Percentiles rank a stretch among this genome's conserved stretches.
Conservation (phyloP, 2,797 vertebrate species). For the Lateolabrax maculatus region DNA sequence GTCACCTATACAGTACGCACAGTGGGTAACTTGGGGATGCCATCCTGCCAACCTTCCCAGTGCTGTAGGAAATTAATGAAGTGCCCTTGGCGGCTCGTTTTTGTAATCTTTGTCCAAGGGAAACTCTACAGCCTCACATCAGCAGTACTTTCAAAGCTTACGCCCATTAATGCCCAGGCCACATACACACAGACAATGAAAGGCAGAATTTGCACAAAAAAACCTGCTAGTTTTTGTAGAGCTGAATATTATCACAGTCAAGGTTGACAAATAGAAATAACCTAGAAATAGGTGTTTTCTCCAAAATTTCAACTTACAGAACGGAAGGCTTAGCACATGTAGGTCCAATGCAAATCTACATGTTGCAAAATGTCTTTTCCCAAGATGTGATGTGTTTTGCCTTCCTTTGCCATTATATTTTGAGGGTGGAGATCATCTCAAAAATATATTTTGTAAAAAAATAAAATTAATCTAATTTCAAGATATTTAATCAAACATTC, state of each 20-base stretch:
- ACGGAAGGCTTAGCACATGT: neutral
- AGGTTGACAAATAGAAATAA: neutral
- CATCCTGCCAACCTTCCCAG: neutral
- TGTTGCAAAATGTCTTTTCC: no score
- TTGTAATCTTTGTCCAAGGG: neutral
- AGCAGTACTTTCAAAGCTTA: neutral
- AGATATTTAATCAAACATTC: no score
- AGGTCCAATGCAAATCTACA: no score
- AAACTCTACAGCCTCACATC: neutral
- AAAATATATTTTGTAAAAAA: no score
- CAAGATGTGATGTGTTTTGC: no score
- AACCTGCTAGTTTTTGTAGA: neutral
- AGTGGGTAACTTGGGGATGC: neutral
- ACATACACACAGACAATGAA: neutral
- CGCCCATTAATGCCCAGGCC: neutral
- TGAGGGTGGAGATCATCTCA: no score
- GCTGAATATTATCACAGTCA: neutral
- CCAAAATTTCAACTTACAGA: neutral
- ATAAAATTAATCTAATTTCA: no score
- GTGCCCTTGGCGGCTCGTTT: neutral
- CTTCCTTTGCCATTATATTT: no score
- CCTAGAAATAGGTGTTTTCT: neutral
- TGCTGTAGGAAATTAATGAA: neutral
- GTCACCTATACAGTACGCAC: neutral
- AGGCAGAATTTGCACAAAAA: neutral